A percentile compares a stretch with the other conserved stretches of the same genome.
phyloP scores from a whole-genome alignment of 2,113 vertebrate species.

The Ameiurus melas region DNA sequence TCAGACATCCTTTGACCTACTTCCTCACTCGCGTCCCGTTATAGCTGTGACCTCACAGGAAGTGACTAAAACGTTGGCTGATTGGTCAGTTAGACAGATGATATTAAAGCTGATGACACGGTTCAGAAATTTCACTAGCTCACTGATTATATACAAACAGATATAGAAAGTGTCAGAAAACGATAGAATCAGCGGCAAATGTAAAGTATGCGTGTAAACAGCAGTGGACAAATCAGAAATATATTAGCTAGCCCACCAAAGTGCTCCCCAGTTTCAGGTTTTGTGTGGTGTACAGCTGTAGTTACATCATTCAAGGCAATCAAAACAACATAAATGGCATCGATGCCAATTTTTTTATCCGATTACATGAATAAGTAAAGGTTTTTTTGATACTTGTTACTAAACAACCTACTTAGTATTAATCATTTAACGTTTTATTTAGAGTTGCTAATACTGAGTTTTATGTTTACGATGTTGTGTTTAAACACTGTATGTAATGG shows the following conservation, averaged over 20 bases:
- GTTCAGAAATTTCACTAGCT: neutral
- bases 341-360: too few species aligned
- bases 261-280: too few species aligned
- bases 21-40: neutral
- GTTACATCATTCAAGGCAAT: too few species aligned
- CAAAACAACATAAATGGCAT: too few species aligned
- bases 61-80: neutral
- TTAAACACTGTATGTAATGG: too few species aligned
- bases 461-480: too few species aligned
- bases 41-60: neutral
- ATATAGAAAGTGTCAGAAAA: neutral
- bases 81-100: neutral
- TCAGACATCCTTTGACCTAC: neutral
- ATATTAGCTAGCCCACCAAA: neutral
- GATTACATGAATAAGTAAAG: too few species aligned
- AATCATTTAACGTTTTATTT: too few species aligned
- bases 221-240: neutral
- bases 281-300: too few species aligned
- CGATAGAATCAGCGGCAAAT: neutral
- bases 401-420: too few species aligned
- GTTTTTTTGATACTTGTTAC: too few species aligned
- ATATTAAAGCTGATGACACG: neutral
- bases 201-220: neutral
- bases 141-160: neutral
- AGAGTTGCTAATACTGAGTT: too few species aligned